phyloP scores from a whole-genome alignment of 2,888 invertebrate genomes.

The Diarsia dahlii region DNA sequence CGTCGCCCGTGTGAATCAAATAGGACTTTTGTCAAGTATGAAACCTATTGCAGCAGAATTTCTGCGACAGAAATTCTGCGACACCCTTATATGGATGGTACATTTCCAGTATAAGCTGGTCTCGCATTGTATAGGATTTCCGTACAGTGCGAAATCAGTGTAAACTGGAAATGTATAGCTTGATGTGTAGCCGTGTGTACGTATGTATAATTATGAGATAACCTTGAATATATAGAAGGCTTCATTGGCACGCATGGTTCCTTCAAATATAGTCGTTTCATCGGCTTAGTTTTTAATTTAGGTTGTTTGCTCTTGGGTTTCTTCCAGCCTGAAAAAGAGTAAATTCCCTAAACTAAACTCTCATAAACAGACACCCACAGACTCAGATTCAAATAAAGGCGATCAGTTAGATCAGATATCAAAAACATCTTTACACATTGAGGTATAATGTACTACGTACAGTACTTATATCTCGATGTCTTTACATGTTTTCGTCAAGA shows the following conservation, averaged over 20 bases:
- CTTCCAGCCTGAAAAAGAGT: constrained; percentile 62
- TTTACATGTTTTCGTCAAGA: background rate
- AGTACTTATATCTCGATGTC: too few relatives aligned
- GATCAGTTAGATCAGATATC: background rate
- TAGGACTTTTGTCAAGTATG: too few relatives aligned
- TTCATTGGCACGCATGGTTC: constrained; percentile 85
- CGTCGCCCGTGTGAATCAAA: too few relatives aligned
- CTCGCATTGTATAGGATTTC: too few relatives aligned
- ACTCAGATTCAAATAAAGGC: background rate
- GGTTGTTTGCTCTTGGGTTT: constrained; percentile 69
- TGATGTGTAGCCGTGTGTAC: background rate
- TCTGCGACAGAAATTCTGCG: too few relatives aligned
- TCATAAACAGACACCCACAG: too few relatives aligned
- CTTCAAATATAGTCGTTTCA: constrained; percentile 77
- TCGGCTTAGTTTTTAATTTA: constrained; percentile 80
- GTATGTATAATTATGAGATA: background rate
- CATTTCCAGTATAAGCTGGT: too few relatives aligned
- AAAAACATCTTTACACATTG: background rate
- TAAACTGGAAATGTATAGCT: too few relatives aligned
- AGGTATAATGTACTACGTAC: too few relatives aligned
- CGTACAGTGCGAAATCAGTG: too few relatives aligned
- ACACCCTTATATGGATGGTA: too few relatives aligned
- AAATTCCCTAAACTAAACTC: background rate
- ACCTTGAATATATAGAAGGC: constrained; percentile 86
- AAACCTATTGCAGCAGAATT: too few relatives aligned